phyloP scores from a whole-genome alignment of 1,140 invertebrate genomes.

The Pygmarrhopalites habei region DNA sequence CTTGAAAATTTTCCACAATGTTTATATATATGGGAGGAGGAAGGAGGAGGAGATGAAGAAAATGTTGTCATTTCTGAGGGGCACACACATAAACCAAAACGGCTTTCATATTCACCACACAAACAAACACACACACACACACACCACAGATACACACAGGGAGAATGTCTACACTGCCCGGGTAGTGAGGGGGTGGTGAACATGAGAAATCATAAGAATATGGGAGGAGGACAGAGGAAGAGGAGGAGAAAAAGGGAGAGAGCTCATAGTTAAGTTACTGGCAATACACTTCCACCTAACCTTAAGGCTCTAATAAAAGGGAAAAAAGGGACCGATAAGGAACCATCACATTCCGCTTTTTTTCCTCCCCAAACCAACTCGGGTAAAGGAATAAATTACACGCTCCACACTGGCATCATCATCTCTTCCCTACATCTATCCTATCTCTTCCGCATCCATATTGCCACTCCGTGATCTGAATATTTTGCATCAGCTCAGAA shows the following conservation, averaged over 20 bases:
- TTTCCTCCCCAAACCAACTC: slow-evolving; percentile 32
- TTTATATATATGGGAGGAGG: no score
- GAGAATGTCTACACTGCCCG: background rate
- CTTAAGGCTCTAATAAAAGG: slow-evolving; percentile 35
- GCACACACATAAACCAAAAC: slow-evolving; percentile 1
- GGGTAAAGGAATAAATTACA: slow-evolving; percentile 37
- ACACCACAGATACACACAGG: background rate
- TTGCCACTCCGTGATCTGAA: slow-evolving; percentile 40
- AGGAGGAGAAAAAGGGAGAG: slow-evolving; percentile 6
- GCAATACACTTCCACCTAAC: slow-evolving; percentile 17
- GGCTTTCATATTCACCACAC: background rate
- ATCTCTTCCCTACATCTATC: slow-evolving; percentile 26
- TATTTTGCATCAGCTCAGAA: slow-evolving; percentile 33
- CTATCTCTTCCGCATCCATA: slow-evolving; percentile 29
- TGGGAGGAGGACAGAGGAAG: slow-evolving; percentile 9
- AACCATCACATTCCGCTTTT: slow-evolving; percentile 31
- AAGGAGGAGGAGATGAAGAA: no score
- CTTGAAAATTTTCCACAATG: no score
- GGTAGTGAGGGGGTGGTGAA: background rate
- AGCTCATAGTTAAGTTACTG: slow-evolving; percentile 7
- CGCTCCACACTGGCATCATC: slow-evolving; percentile 34
- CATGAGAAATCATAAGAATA: background rate
- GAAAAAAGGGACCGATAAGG: slow-evolving; percentile 35
- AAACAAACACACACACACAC: background rate
- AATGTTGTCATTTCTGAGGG: slow-evolving; percentile 3